Evolutionary conservation across 1,140 invertebrate genomes (phyloP), one percentile per base, ranked within the genome.

Genomic region (Brachionus angularis): DNA sequence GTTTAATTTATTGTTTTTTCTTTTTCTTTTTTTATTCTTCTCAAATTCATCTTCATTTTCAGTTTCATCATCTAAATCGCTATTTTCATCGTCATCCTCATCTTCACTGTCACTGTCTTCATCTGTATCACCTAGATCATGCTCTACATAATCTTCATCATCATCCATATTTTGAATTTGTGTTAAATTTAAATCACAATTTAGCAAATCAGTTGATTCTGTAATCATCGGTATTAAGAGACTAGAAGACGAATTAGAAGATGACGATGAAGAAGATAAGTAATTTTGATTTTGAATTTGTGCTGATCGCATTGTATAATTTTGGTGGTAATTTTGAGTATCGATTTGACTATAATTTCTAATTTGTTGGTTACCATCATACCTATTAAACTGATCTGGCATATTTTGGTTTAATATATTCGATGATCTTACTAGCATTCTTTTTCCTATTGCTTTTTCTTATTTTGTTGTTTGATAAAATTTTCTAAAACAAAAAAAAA

Each of bases 81-180:
- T n/a, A n/a, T n/a, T n/a, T n/a, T n/a, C 53, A 33, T 53, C 50
- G 1, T 53, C 50, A 31, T 58, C 52, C 4, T 64, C 62, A 10
- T 67, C 62, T 10, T 67, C 62, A 34, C 42, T 67, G 27, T 67
- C 62, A n/a, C 31, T 50, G 21, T 67, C 62, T 4, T 47, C 62
- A 14, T 50, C 62, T 1, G 62, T 34, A 18, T 67, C 62, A 12
- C 47, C 62, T 27, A 67, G 23, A 31, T 67, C 62, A 33, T 67
- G 62, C 21, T 67, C 62, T 7, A 67, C 62, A 67, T 47, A 67
- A 33, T 67, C 62, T 23, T 67, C 62, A 33, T 67, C 62, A 34
- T 67, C 62, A 42, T 67, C 62, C 31, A 67, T 67, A 33, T 18
- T 50, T 18, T 50, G 62, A n/a, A 67, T 18, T 27, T 46, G 62